Evolutionary conservation across 2,888 invertebrate species (phyloP), one percentile per base, ranked within the genome.

Genomic region (Drosophila borealis): DNA sequence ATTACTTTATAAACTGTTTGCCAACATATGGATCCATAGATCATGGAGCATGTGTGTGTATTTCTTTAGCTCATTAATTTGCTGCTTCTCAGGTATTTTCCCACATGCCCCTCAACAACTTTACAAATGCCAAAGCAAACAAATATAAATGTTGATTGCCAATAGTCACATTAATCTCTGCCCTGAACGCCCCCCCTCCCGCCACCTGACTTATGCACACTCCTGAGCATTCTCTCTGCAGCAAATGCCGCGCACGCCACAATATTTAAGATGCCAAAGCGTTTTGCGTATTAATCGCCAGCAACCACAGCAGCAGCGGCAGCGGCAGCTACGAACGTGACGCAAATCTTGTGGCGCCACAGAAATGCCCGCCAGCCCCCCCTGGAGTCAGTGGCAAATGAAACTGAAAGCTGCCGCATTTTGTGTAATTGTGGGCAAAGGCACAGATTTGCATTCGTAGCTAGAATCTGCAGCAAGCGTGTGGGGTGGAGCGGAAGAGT

Each of bases 261-360:
- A 88, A 88, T 88, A 77, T 86, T 86, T 85, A 81, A 87, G 87
- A 87, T 87, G 82, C 87, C 89, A 87, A 87, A 87, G 85, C 80
- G 87, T 89, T 85, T 87, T 85, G 87, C 81, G 87, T 89, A 87
- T 87, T 87, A 89, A 87, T 85, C 89, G 87, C 79, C 70, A 69
- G 70, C 46, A 67, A 56, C 50, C 42, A 25, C 65, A 59, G 54
- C 70, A 36, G 51, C 70, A 57, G 29, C 61, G 17, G 46, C 62
- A 10, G 34, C 62, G 36, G 45, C 33, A 14, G 49, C 59, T 44
- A 59, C 46, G 65, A 84, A 87, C 87, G 84, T 84, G 87, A 84
- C 80, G 78, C 71, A 81, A 75, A 72, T 69, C 67, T 65, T 64
- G 83, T 84, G 81, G 87, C 81, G 85, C 85, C 84, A 84, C 83